phyloP scores from a whole-genome alignment of 2,888 invertebrate species.

The Steinernema carpocapsae region DNA sequence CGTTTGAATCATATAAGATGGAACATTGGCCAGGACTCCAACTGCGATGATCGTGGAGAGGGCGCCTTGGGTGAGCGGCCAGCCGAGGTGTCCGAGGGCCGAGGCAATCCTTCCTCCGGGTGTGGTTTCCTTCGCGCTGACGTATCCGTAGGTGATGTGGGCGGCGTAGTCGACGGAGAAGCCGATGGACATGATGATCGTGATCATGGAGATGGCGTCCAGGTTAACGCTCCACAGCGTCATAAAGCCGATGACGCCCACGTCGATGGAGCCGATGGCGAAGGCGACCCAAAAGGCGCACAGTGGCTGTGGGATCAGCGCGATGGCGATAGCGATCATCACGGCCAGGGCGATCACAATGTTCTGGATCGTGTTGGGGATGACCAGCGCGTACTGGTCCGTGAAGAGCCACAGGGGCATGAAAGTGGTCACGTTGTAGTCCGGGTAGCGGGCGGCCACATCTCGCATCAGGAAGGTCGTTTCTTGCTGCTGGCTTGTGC shows the following conservation, averaged over 20 bases:
- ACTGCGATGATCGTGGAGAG: constrained; percentile 88
- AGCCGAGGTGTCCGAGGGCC: constrained; percentile 84
- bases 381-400: constrained; percentile 68
- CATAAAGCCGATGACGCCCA: constrained; percentile 94
- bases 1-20: constrained; percentile 90
- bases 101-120: constrained; percentile 75
- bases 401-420: constrained; percentile 69
- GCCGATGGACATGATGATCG: constrained; percentile 91
- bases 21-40: constrained; percentile 82
- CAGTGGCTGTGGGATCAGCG: constrained; percentile 88
- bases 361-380: constrained; percentile 69
- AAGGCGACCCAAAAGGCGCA: constrained; percentile 93
- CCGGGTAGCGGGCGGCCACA: constrained; percentile 56
- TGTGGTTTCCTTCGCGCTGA: constrained; percentile 52
- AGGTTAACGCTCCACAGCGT: constrained; percentile 91
- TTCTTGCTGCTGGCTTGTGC: constrained; percentile 64
- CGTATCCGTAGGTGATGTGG: constrained; percentile 69
- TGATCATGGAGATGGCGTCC: constrained; percentile 76
- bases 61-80: constrained; percentile 82
- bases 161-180: constrained; percentile 95
- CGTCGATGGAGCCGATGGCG: constrained; percentile 89
- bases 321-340: constrained; percentile 91
- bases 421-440: constrained; percentile 68
- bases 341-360: constrained; percentile 71
- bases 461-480: constrained; percentile 63